Conservation (phyloP, 2,113 vertebrate genomes). For the Oreochromis niloticus region DNA sequence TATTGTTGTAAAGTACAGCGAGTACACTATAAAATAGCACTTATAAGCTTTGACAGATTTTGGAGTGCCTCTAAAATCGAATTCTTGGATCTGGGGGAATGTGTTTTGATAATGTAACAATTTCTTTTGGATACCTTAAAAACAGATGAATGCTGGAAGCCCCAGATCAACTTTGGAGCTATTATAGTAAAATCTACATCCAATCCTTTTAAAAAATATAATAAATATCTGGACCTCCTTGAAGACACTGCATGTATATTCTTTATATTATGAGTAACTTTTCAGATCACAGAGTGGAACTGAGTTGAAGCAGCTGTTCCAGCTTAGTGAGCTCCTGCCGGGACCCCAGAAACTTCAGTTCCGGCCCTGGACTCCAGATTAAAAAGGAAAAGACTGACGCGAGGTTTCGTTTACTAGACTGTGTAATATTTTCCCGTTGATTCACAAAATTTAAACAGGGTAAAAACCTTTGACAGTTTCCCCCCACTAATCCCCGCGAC, state of each 20-base stretch:
- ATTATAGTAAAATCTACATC: not conserved
- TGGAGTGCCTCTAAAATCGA: not conserved
- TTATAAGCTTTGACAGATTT: not conserved
- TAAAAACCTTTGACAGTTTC: not conserved
- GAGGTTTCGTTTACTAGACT: not conserved
- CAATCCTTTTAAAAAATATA: not conserved
- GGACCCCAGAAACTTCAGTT: not conserved
- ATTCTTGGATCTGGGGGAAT: not conserved
- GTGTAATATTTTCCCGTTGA: conserved; percentile 41
- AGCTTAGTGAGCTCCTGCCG: not conserved
- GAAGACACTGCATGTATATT: not conserved
- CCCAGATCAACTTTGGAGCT: not conserved
- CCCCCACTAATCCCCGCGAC: not conserved
- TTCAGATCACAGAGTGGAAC: not conserved
- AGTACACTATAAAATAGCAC: not conserved
- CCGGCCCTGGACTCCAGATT: not conserved
- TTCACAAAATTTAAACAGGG: not conserved
- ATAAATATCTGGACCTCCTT: not conserved
- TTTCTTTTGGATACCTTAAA: not conserved
- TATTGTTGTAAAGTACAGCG: not conserved
- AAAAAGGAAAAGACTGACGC: not conserved
- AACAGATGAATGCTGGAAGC: not conserved
- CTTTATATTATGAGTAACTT: not conserved
- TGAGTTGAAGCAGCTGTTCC: not conserved
- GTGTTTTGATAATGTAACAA: not conserved